Base-by-base conservation (phyloP, 2,113 vertebrate species). In the Leptosomus discolor region DNA sequence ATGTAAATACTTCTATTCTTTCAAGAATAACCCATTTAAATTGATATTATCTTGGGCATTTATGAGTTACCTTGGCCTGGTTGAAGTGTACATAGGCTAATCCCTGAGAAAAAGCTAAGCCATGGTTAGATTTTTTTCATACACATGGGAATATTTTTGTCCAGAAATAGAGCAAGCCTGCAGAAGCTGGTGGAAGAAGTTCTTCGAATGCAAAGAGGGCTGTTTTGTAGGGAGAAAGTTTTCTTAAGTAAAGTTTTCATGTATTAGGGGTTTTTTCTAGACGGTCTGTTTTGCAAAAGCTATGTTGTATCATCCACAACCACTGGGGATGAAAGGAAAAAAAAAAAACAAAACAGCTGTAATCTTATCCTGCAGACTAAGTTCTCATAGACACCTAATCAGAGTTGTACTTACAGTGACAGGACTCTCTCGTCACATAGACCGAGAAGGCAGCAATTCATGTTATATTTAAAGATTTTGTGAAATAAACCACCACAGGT, bases 361-460 rank as follows among this genome's bases (percentile, higher is more conserved):
- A 70, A 68, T 19, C 58, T 43, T 81, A 84, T n/a, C 18, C 32
- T 54, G 14, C 11, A 45, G 77, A 91, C 13, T 12, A 85, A 69
- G 1, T 30, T 81, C n/a, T 46, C 32, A n/a, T 19, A n/a, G n/a
- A n/a, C n/a, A 70, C 19, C 12, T 70, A 41, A 57, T 26, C 30
- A 74, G 51, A 36, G 15, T 9, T 23, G 2, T 45, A 30, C 8
- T 61, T 34, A 30, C 9, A 5, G 26, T 43, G 58, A 80, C 77
- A 81, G 15, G 13, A 45, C 14, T 20, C 2, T 0, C 22, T 58
- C 48, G 39, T 43, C 43, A 57, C 0, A 4, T 1, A 70, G 30
- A 41, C 50, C 39, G 41, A 77, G 69, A 85, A 82, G 81, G 43
- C 1, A 91, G n/a, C 32, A 68, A 23, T 5, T 18, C 5, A 9